Base-by-base conservation (phyloP, 2,888 invertebrate species). In the Bembecia ichneumoniformis region DNA sequence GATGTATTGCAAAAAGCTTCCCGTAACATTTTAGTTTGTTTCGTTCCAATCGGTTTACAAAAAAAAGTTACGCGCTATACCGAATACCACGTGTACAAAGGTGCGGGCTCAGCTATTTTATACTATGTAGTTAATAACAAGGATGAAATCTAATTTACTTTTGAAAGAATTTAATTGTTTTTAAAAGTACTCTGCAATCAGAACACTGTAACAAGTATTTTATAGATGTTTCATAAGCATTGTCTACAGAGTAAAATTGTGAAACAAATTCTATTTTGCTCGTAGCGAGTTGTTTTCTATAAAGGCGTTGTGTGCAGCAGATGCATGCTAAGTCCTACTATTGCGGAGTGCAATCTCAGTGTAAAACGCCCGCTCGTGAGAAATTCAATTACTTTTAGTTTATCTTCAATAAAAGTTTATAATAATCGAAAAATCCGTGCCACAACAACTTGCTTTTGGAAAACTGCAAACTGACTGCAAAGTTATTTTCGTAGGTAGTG, bases 221-320 rank as follows among this genome's bases (percentile, higher is more conserved):
- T 14, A 14, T 40, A 40, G 40, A 40, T 40, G 7, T 13, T 40
- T 14, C 13, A 14, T 40, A 40, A 40, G 40, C 14, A 40, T 40
- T 40, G n/a, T 13, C 40, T 40, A 40, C 40, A 40, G 14, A 40
- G n/a, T 40, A 40, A 3, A 40, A 40, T 40, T 40, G 40, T 11
- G 40, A 40, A 47, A 36, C 47, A 47, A 47, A 40, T 35, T 47
- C 47, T 13, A 46, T 36, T 47, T 20, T 36, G 36, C 40, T 40
- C 43, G 20, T n/a, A 40, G 40, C 40, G 14, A 40, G 40, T 40
- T 11, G 40, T 40, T 40, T 40, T 40, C 40, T 40, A 40, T 11
- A 40, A 40, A 13, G n/a, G 40, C 40, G 14, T 14, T 40, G 40
- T 40, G 40, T 40, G 40, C 14, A n/a, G 40, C 40, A 40, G 40